Evolutionary conservation across 2,888 invertebrate species (phyloP).

Genomic region (Ichneumoninae sp.): DNA sequence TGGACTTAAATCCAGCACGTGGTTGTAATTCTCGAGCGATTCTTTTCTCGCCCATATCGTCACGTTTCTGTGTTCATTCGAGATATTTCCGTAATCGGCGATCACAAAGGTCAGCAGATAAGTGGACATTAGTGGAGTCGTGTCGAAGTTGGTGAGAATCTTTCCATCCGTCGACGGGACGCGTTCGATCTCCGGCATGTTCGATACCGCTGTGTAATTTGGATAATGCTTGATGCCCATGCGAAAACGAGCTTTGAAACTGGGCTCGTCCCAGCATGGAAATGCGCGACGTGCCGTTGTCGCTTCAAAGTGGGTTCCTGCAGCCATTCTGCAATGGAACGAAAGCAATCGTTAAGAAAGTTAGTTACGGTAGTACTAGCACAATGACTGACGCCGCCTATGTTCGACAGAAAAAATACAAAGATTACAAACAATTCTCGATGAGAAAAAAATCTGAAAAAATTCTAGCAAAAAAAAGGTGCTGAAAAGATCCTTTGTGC

Average conservation of each 20-base stretch:
- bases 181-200: slow-evolving; percentile 68
- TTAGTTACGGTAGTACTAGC: no score
- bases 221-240: slow-evolving; percentile 87
- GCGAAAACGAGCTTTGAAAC: slow-evolving; percentile 88
- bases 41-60: slow-evolving; percentile 89
- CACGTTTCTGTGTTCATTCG: slow-evolving; percentile 70
- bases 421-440: no score
- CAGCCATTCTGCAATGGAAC: slow-evolving; percentile 85
- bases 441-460: no score
- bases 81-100: slow-evolving; percentile 83
- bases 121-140: slow-evolving; percentile 89
- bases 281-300: slow-evolving; percentile 89
- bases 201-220: slow-evolving; percentile 82
- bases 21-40: slow-evolving; percentile 89
- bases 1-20: slow-evolving; percentile 91
- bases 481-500: no score
- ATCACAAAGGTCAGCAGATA: slow-evolving; percentile 93
- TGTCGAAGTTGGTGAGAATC: slow-evolving; percentile 66
- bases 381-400: no score
- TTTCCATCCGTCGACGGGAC: slow-evolving; percentile 61
- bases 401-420: no score
- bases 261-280: slow-evolving; percentile 92
- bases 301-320: slow-evolving; percentile 89
- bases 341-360: slow-evolving; percentile 48
- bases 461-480: no score